Percentiles rank a stretch among this genome's conserved stretches.
phyloP scores from a whole-genome alignment of 2,888 invertebrate genomes.

The Chorisops tibialis region DNA sequence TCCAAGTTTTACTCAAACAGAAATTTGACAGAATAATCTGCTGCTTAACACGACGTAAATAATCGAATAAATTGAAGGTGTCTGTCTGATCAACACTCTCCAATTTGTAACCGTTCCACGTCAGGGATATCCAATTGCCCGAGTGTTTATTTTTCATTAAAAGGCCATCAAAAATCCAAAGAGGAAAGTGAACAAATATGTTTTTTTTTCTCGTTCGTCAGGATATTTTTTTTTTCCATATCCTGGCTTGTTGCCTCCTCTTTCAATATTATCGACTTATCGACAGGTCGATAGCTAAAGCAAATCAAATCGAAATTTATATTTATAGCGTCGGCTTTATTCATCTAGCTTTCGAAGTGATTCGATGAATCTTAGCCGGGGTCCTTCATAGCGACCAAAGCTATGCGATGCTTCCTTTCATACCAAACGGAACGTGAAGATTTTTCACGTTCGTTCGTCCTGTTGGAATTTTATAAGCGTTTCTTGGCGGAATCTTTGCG shows the following conservation, averaged over 20 bases:
- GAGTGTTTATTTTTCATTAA: constrained; percentile 24
- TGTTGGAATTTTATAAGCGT: constrained; percentile 18
- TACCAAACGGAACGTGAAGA: not conserved
- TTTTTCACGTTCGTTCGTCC: constrained; percentile 1
- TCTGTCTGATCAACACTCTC: not conserved
- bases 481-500: constrained; percentile 3
- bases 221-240: not conserved
- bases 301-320: constrained; percentile 20
- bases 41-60: not conserved
- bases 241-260: not conserved
- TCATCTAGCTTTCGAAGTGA: too few species aligned
- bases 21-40: constrained; percentile 1
- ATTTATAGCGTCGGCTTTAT: constrained; percentile 4
- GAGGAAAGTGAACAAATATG: not conserved
- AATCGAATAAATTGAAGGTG: not conserved
- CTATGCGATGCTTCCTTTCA: not conserved
- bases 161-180: constrained; percentile 7
- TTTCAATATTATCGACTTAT: not conserved
- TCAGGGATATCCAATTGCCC: constrained; percentile 10
- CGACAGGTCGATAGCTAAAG: not conserved
- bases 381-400: too few species aligned
- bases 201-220: not conserved
- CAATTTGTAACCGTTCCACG: constrained; percentile 10
- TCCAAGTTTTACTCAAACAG: not conserved
- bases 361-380: too few species aligned